Base-by-base conservation (phyloP, 30 jellyfish, hydroid and myxozoan genomes). In the Aurelia aurita complex sp. Pacific region DNA sequence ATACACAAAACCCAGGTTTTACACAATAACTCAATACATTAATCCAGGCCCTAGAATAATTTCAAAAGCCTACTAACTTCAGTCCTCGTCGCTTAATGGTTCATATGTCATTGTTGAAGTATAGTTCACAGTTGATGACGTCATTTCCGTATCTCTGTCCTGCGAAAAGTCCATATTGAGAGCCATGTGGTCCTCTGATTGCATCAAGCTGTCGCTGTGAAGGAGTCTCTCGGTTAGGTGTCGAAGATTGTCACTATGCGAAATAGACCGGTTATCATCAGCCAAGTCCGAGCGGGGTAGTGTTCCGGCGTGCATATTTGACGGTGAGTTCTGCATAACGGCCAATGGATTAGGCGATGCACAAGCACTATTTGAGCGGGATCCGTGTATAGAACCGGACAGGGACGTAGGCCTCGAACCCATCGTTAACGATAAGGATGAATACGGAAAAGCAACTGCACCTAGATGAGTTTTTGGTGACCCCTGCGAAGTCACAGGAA, bases 371-470 rank as follows among this genome's bases (percentile, higher is more conserved):
- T 92, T 80, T 2, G 97, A 77, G 52, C 93, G 86, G 5, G 91
- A 82, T 15, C 91, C 91, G 18, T 80, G 90, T 13, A 33, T 17
- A 2, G 92, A 83, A 18, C 86, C 86, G 43, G 80, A 66, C 51
- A 85, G 57, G 14, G 92, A 71, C n/a, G 92, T 52, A 13, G 95
- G 89, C 53, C 85, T 61, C 54, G 96, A 88, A 18, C 88, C 87
- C 3, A 93, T 85, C 53, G 82, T 88, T 55, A 93, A 83, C 1
- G 97, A 96, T 52, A 92, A 46, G 10, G 98, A 83, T 11, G 98
- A 92, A 69, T 80, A 92, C 0, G 97, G 98, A 79, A 93, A 93
- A 6, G 96, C 96, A n/a, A 73, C 89, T 12, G 67, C 77, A 33
- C 78, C 60, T 6, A 68, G 71, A 42, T 46, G 82, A 10, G 90